Percentiles rank a stretch among this genome's conserved stretches.
Conservation (phyloP, 2,113 vertebrate genomes). For the Archilochus colubris region DNA sequence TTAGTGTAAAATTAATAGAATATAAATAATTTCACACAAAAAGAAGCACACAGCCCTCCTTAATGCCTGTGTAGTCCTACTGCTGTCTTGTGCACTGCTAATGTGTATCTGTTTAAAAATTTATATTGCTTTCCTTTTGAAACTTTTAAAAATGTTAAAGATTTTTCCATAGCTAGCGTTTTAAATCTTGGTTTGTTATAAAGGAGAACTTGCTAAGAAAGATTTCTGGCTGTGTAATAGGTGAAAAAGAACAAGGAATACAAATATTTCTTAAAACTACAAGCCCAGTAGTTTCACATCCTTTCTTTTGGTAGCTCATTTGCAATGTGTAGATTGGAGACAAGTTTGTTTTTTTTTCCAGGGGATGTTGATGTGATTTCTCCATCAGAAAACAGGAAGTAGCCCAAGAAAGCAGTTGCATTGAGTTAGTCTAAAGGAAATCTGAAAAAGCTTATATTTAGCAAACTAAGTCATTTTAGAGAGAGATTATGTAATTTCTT, state of each 20-base stretch:
- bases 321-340: neutral
- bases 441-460: conserved; percentile 47
- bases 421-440: conserved; percentile 55
- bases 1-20: neutral
- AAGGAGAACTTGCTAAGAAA: neutral
- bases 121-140: neutral
- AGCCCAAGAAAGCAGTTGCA: conserved; percentile 75
- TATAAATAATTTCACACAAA: neutral
- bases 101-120: neutral
- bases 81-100: neutral
- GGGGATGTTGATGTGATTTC: conserved; percentile 70
- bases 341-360: conserved; percentile 11
- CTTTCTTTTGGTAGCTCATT: neutral
- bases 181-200: neutral
- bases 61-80: neutral
- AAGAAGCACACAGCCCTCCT: neutral
- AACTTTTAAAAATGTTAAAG: neutral
- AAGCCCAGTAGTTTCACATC: neutral
- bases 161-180: neutral
- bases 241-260: neutral
- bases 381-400: conserved; percentile 83
- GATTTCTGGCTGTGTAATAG: neutral
- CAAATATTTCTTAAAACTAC: neutral
- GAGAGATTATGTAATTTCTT: conserved; percentile 36
- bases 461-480: conserved; percentile 12